Base-by-base conservation (phyloP, 2,888 invertebrate species). In the Heterodera filipjevi region DNA sequence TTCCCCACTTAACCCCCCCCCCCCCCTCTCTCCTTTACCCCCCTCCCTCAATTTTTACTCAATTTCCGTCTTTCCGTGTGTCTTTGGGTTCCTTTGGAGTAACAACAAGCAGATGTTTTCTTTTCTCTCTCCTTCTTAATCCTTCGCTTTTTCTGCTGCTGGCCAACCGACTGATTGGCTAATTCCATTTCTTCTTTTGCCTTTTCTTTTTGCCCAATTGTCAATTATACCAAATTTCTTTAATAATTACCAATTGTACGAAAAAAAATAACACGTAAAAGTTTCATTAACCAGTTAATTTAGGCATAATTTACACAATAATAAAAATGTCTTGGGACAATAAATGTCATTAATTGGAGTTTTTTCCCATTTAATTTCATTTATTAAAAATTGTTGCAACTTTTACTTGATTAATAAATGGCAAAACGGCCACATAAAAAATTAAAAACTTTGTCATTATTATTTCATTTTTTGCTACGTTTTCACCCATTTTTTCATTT, bases 51-150 rank as follows among this genome's bases (percentile, higher is more conserved):
- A 59, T 59, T 59, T 59, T 59, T 22, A n/a, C 59, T 59, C 59
- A n/a, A 59, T 59, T 59, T 59, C 59, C n/a, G n/a, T 59, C 59
- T 27, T 19, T 59, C 59, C 59, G n/a, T 59, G n/a, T 59, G 59
- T 59, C n/a, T 59, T 59, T 59, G 3, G 39, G 39, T 39, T 59
- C 59, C 22, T 59, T 59, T 59, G 22, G 27, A 8, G 27, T 19
- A 16, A 44, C 44, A 10, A 44, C 19, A n/a, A 59, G n/a, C 59
- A 59, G 59, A 59, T 59, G 59, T 59, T 59, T 59, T 59, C 59
- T n/a, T n/a, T n/a, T 27, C 22, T 22, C 27, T 49, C 46, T 19
- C 14, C 46, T 39, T 10, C 3, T 3, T 39, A 6, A 6, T 10
- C 46, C 46, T 5, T 16, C 14, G 46, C 46, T 49, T 16, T 16